These are phyloP conservation scores for Ips nitidus DNA, from an alignment of 1,140 invertebrate genomes.

Conservation along the genomic window DNA sequence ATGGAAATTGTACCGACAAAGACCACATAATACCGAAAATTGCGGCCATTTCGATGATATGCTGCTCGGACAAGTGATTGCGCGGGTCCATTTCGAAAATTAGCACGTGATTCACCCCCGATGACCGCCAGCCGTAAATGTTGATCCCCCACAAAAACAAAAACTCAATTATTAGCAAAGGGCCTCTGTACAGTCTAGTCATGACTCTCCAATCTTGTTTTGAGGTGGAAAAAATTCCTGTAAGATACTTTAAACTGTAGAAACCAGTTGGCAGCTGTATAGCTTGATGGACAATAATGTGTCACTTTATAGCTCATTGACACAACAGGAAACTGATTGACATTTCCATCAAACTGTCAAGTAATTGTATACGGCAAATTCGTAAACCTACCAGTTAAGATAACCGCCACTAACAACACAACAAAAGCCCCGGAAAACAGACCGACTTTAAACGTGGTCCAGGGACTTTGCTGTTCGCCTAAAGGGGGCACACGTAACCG, in stretches of 20 bases:
- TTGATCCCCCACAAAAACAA: slow-evolving; percentile 97
- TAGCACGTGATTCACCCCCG: slow-evolving; percentile 98
- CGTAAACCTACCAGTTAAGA: slow-evolving; percentile 76
- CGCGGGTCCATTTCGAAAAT: slow-evolving; percentile 98
- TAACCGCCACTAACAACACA: slow-evolving; percentile 81
- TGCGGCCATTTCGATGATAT: slow-evolving; percentile 94
- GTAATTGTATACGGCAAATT: too few relatives aligned
- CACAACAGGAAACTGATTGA: too few relatives aligned
- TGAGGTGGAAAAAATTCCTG: slow-evolving; percentile 69
- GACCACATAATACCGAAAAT: slow-evolving; percentile 96
- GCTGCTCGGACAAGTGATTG: slow-evolving; percentile 94
- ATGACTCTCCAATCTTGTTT: slow-evolving; percentile 77
- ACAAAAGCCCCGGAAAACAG: slow-evolving; percentile 93
- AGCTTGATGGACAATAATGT: not conserved
- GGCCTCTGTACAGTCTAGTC: slow-evolving; percentile 87
- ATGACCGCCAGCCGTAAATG: slow-evolving; percentile 97
- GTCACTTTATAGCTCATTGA: not conserved
- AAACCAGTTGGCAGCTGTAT: too few relatives aligned
- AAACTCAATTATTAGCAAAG: slow-evolving; percentile 90
- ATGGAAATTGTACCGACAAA: slow-evolving; percentile 59
- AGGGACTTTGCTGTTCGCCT: slow-evolving; percentile 93
- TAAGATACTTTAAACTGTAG: slow-evolving; percentile 42
- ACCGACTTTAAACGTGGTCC: slow-evolving; percentile 96
- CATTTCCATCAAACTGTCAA: too few relatives aligned
- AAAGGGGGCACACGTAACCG: slow-evolving; percentile 92